Evolutionary conservation across 2,888 invertebrate genomes (phyloP), one percentile per base, ranked within the genome.

Genomic region (Isotomurus palustris): DNA sequence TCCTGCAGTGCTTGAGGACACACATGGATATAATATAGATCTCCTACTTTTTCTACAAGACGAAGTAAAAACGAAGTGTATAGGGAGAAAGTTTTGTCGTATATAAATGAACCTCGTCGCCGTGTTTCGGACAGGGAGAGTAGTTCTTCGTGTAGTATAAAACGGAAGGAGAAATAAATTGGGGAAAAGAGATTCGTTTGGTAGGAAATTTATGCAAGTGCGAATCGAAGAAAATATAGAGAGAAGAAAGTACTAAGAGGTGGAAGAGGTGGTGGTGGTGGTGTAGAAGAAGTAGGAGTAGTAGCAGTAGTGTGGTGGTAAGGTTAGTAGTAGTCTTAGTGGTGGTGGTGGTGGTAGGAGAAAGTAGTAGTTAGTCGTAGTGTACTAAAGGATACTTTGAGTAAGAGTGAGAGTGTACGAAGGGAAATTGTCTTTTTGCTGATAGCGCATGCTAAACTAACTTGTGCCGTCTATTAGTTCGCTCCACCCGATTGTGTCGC

Each of bases 381-480:
- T n/a, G n/a, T n/a, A 27, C 24, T 24, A 21, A 45, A 52, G 28
- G 8, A n/a, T n/a, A n/a, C n/a, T n/a, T n/a, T n/a, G n/a, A n/a
- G n/a, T n/a, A 40, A 36, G n/a, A 35, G 22, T n/a, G 48, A 40
- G 40, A 22, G 14, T 10, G 48, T 36, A 22, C 35, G 45, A 54
- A 58, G 49, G 53, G 59, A 67, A 67, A 67, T 68, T 68, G 66
- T 67, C 66, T 68, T 68, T 66, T 66, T 63, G 63, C 65, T 64
- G 66, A 64, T 67, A 67, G 66, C 68, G 68, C 68, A 68, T 68
- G 68, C 68, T 68, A 67, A 68, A 68, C 66, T 68, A 68, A 68
- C 66, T 67, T 68, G 65, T 66, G 65, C 66, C 65, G 66, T 68
- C 68, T 68, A 68, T 68, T 68, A 68, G 66, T 66, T 66, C 66